Conservation (phyloP, 1,140 invertebrate species). For the Rhyacophila brunnea region DNA sequence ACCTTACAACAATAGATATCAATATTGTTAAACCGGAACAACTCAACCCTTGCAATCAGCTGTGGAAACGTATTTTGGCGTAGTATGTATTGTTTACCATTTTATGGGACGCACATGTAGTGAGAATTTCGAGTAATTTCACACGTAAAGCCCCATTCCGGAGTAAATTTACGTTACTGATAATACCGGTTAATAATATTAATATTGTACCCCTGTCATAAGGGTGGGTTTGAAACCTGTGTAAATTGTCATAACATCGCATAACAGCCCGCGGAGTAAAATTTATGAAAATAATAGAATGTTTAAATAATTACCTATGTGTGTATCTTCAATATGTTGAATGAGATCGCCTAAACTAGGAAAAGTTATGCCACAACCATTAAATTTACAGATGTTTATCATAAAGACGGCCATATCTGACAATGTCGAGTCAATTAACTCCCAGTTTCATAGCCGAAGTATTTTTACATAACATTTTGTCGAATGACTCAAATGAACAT, state of each 20-base stretch:
- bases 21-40: too few species aligned
- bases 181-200: too few species aligned
- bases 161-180: too few species aligned
- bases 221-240: conserved; percentile 19
- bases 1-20: too few species aligned
- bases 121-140: too few species aligned
- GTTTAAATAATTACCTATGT: conserved; percentile 68
- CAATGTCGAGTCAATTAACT: conserved; percentile 17
- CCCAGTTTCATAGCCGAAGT: conserved; percentile 1
- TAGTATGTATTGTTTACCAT: too few species aligned
- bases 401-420: conserved; percentile 80
- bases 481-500: neutral
- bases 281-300: conserved; percentile 10
- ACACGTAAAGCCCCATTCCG: too few species aligned
- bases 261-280: neutral
- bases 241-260: conserved; percentile 6
- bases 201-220: conserved; percentile 2
- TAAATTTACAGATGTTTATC: conserved; percentile 84
- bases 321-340: conserved; percentile 81
- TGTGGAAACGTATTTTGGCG: too few species aligned
- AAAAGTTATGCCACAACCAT: conserved; percentile 80
- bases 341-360: conserved; percentile 75
- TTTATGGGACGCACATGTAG: too few species aligned
- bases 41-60: too few species aligned
- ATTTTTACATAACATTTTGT: conserved; percentile 20